Base-by-base conservation (phyloP, 2,113 vertebrate species). In the Malurus cyaneus region DNA sequence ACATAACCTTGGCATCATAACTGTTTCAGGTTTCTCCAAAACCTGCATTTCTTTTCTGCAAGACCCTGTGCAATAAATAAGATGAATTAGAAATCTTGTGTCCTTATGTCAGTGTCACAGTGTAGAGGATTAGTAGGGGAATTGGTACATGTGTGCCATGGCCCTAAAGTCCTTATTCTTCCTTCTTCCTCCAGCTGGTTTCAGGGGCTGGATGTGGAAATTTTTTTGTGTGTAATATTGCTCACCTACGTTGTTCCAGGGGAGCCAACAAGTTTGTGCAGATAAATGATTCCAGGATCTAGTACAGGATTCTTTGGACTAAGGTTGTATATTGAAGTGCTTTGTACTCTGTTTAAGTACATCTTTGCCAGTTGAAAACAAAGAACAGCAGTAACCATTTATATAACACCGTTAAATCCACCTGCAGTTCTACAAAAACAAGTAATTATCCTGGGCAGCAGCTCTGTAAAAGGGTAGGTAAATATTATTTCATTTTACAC, bases 391-490 rank as follows among this genome's bases (percentile, higher is more conserved):
- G 36, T 86, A 81, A 69, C 61, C 26, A 39, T 81, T 92, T 91
- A 54, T 85, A 54, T 85, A 89, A 77, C 62, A 50, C n/a, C 4
- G 9, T 92, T 88, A 94, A 79, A 87, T 89, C 66, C 83, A 91
- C 62, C 42, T 50, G 47, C 34, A 72, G 42, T 82, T 93, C 77
- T 89, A 60, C 42, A 89, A 89, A 85, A 32, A 59, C 28, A 70
- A 59, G 13, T 88, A 76, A 89, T 89, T 92, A 61, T 69, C 19
- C 47, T 69, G 54, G 9, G 24, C 86, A 89, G 42, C 66, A 88
- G 66, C 54, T 95, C 62, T 94, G 61, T 82, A 39, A 82, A 89
- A 92, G 47, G 32, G 24, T 67, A 88, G 54, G 74, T 93, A 94
- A 86, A 73, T 85, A 70, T 60, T 89, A 34, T n/a, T 89, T 87